These are phyloP conservation scores for Leucosticte australis DNA, from an alignment of 2,113 vertebrate genomes.

Conservation along the genomic window DNA sequence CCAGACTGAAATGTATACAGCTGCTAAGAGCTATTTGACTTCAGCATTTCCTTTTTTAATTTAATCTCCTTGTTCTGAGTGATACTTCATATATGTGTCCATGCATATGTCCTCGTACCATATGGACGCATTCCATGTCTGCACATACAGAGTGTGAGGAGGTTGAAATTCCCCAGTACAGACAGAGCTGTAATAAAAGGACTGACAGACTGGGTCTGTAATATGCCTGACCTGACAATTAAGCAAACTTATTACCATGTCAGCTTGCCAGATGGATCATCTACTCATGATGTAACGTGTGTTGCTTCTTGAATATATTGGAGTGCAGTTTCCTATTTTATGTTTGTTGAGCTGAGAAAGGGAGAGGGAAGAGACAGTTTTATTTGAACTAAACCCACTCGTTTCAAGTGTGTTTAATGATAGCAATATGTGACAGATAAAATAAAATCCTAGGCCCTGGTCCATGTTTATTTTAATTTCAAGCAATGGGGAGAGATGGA, in stretches of 20 bases:
- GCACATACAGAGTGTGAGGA: neutral
- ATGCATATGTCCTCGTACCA: neutral
- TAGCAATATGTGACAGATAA: slow-evolving; percentile 74
- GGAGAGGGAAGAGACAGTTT: slow-evolving; percentile 65
- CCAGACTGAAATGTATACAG: slow-evolving; percentile 16
- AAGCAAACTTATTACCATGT: slow-evolving; percentile 71
- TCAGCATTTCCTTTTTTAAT: slow-evolving; percentile 11
- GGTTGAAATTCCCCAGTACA: slow-evolving; percentile 28
- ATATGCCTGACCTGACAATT: slow-evolving; percentile 77
- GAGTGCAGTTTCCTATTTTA: slow-evolving; percentile 53
- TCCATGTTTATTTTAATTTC: slow-evolving; percentile 74
- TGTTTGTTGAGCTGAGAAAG: slow-evolving; percentile 62
- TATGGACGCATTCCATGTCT: neutral
- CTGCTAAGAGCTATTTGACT: slow-evolving; percentile 38
- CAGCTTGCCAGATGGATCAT: slow-evolving; percentile 75
- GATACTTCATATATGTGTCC: neutral
- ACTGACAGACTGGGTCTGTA: slow-evolving; percentile 68
- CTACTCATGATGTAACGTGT: slow-evolving; percentile 56
- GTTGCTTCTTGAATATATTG: slow-evolving; percentile 57
- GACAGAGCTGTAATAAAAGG: slow-evolving; percentile 50
- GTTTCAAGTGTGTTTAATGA: slow-evolving; percentile 73
- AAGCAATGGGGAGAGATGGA: slow-evolving; percentile 26
- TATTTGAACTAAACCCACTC: slow-evolving; percentile 77
- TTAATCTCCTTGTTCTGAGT: neutral
- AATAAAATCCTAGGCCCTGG: slow-evolving; percentile 71